Evolutionary conservation across 2,797 vertebrate species (phyloP), one percentile per base, ranked within the genome.

Genomic region (Lithobates pipiens): DNA sequence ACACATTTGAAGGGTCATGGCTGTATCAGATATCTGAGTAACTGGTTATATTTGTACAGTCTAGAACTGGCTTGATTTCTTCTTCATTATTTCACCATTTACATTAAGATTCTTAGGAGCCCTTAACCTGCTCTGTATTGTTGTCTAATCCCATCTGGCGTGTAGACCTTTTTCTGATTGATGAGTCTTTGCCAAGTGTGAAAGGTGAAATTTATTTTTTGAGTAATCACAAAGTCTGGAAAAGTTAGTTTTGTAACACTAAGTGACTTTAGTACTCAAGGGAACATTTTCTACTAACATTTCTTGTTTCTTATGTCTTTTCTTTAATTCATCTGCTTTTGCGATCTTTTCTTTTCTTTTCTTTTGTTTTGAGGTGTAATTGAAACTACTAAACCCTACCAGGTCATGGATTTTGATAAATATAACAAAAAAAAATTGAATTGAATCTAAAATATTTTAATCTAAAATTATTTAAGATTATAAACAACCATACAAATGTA

Each of bases 191-290:
- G 83, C 84, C 77, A 85, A 75, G 61, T 69, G 77, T 69, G 44
- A 76, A 80, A 85, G 84, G 77, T 80, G 72, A 78, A 34, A 76
- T 76, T 63, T 85, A 76, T 75, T 76, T 69, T 80, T 79, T 80
- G 23, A 85, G 73, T 69, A 85, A 80, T 85, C 84, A 65, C 77
- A 0, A 79, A 75, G 84, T 85, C 77, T 80, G 77, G 77, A 76
- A 85, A 80, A 80, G 77, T 85, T 75, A 29, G 70, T 76, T 80
- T 85, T 50, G 42, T 68, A 85, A 80, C 70, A 80, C 63, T 85
- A 80, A 80, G 77, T 85, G 84, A 80, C 84, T 83, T 75, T 80
- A 50, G 63, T 75, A 42, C 77, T 71, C 84, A 23, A 46, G 84
- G 71, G 77, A 80, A 69, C 21, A 9, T 75, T 74, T 69, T 69